These are phyloP conservation scores for Prinia subflava DNA, from an alignment of 2,113 vertebrate genomes.

Conservation along the genomic window DNA sequence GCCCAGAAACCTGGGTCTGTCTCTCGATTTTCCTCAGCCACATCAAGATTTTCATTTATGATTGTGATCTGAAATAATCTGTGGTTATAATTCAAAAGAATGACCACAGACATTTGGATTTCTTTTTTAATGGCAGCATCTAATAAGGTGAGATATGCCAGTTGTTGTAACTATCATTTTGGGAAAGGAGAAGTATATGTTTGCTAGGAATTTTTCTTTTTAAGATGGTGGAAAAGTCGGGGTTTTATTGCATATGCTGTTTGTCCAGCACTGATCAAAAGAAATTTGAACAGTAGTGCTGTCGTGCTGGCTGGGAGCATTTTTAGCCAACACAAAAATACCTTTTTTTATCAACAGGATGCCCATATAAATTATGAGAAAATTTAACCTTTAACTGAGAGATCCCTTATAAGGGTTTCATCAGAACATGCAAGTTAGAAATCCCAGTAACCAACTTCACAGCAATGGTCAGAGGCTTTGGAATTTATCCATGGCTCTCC, in stretches of 20 bases:
- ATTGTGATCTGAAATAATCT: not conserved
- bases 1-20: not conserved
- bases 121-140: not conserved
- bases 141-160: not conserved
- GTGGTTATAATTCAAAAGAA: not conserved
- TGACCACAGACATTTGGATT: not conserved
- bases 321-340: not conserved
- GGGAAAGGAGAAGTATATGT: not conserved
- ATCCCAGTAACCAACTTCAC: not conserved
- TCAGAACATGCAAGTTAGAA: not conserved
- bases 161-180: not conserved
- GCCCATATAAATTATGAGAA: not conserved
- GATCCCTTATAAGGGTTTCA: not conserved
- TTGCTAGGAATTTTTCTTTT: not conserved
- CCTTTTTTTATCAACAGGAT: not conserved
- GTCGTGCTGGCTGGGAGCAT: not conserved
- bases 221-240: not conserved
- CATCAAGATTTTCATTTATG: not conserved
- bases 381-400: not conserved
- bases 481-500: conserved; percentile 55
- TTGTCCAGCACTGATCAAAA: not conserved
- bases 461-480: not conserved
- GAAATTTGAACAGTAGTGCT: not conserved
- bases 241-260: not conserved
- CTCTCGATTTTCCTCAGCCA: not conserved